Percentiles rank a stretch among this genome's conserved stretches.
Evolutionary conservation across 92 coral and sea anemone species (phyloP).

Genomic region (Epizoanthus illoricatus): DNA sequence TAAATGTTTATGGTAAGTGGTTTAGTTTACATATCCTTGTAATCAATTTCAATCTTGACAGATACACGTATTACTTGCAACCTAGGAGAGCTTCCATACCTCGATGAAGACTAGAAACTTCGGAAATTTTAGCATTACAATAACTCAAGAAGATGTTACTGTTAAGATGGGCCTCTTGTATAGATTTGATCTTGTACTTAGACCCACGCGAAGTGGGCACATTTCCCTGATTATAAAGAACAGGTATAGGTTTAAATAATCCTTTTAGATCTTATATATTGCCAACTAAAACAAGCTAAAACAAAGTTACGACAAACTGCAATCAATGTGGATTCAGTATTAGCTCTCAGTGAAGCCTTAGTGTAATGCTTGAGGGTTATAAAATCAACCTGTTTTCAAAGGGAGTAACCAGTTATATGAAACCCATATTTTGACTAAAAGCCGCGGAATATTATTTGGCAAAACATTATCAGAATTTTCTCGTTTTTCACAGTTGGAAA

Average conservation of each 20-base stretch:
- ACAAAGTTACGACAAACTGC: background rate
- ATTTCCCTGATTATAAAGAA: background rate
- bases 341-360: background rate
- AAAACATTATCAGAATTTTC: background rate
- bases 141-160: background rate
- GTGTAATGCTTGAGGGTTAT: slow-evolving; percentile 10
- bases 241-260: background rate
- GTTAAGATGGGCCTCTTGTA: background rate
- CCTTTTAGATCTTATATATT: background rate
- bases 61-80: too few relatives aligned
- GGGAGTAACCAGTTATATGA: background rate
- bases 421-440: slow-evolving; percentile 5
- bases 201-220: background rate
- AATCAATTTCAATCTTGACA: too few relatives aligned
- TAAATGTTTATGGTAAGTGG: too few relatives aligned
- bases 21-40: too few relatives aligned
- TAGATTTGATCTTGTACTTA: background rate
- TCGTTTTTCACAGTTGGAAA: slow-evolving; percentile 29
- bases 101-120: too few relatives aligned
- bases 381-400: background rate
- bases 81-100: too few relatives aligned
- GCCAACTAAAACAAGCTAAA: background rate
- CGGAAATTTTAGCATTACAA: background rate
- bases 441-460: slow-evolving; percentile 13
- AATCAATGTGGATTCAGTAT: background rate